Percentiles rank a stretch among this genome's conserved stretches.
These are phyloP conservation scores for Hedya salicella DNA, from an alignment of 2,888 invertebrate genomes.

Conservation along the genomic window DNA sequence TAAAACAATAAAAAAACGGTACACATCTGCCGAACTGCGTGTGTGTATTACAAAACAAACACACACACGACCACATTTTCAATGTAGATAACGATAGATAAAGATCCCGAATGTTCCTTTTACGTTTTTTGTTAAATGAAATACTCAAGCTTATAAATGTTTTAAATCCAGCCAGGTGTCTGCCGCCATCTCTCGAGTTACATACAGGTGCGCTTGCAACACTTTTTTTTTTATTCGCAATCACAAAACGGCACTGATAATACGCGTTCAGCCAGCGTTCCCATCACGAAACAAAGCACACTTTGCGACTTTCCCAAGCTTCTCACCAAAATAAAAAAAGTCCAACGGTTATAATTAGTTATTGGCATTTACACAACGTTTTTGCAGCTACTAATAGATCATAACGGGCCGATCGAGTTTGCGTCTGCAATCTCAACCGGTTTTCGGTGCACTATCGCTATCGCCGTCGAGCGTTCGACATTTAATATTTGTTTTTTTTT, in stretches of 20 bases:
- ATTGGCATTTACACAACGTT: slow-evolving; percentile 57
- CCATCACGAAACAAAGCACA: slow-evolving; percentile 30
- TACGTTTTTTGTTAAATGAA: neutral
- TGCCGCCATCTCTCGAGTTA: slow-evolving; percentile 9
- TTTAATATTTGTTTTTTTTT: slow-evolving; percentile 10
- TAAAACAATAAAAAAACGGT: slow-evolving; percentile 26
- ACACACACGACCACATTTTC: neutral
- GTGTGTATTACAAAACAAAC: slow-evolving; percentile 14
- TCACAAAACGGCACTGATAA: slow-evolving; percentile 26
- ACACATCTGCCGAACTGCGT: slow-evolving; percentile 25
- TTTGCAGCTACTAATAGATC: slow-evolving; percentile 56
- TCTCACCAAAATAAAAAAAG: slow-evolving; percentile 47
- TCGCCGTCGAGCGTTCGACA: neutral
- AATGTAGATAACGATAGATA: slow-evolving; percentile 9
- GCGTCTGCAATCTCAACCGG: slow-evolving; percentile 23
- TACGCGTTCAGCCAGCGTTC: slow-evolving; percentile 19
- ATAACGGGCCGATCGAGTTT: slow-evolving; percentile 43
- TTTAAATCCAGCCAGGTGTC: slow-evolving; percentile 15
- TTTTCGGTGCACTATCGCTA: slow-evolving; percentile 15
- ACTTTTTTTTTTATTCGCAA: slow-evolving; percentile 29
- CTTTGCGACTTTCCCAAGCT: slow-evolving; percentile 42
- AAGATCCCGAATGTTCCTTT: neutral
- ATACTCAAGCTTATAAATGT: neutral
- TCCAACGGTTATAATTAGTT: slow-evolving; percentile 62
- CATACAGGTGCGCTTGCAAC: slow-evolving; percentile 26